Base-by-base conservation (phyloP, 2,888 invertebrate genomes). In the Leptinotarsa peninsularis region DNA sequence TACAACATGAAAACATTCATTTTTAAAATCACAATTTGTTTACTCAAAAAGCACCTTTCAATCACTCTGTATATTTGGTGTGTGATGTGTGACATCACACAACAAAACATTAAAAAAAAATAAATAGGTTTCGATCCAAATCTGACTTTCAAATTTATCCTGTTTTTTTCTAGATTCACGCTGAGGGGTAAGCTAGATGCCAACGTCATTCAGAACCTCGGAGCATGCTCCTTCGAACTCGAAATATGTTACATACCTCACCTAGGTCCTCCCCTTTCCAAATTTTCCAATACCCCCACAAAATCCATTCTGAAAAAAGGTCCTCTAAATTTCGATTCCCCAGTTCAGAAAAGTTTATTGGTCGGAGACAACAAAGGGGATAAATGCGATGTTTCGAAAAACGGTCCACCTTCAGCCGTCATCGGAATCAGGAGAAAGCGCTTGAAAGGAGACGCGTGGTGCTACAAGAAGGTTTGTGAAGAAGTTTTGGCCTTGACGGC, bases 381-480 rank as follows among this genome's bases (percentile, higher is more conserved):
- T 3, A 63, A n/a, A 63, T 5, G n/a, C 43, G 63, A 63, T 18
- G 63, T 63, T 72, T 21, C 60, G 15, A 73, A 67, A 69, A 69
- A 52, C 58, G 10, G 43, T 43, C 43, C 43, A 43, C 5, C 52
- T 14, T 52, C 43, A 27, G 69, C 69, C 54, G 56, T 89, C 66
- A 91, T 92, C 4, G 94, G 94, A 49, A 92, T 95, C 73, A 89
- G 92, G 72, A 89, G 95, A 74, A 95, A 94, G 85, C 89, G 95
- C 52, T 90, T 95, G 63, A 93, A 92, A 84, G 95, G 95, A 0
- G 94, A 95, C 85, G 92, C 93, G 1, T 95, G 95, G 94, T 92
- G 93, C 79, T 95, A 95, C 88, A 95, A 95, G 86, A 91, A 91
- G 80, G 91, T 94, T 50, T 94, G 94, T 85, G 94, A 95, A 87